Evolutionary conservation across 2,113 vertebrate species (phyloP).

Genomic region (Potamarius usumacintae): DNA sequence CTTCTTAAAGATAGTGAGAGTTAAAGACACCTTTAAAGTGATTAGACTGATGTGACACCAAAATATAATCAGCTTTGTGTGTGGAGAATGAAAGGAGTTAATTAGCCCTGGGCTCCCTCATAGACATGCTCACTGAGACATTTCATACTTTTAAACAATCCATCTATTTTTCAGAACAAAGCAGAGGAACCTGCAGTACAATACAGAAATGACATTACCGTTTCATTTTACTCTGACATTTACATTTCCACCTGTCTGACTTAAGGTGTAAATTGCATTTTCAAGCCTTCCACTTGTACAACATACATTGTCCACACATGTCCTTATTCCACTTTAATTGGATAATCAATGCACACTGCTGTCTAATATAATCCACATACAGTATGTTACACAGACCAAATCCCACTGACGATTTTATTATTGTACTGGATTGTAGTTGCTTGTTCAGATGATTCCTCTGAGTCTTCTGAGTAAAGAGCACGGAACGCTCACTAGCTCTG

Average conservation of each 20-base stretch:
- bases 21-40: slow-evolving; percentile 36
- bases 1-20: slow-evolving; percentile 43
- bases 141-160: not conserved
- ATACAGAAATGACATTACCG: not conserved
- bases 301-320: not conserved
- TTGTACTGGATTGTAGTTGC: slow-evolving; percentile 47
- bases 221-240: slow-evolving; percentile 20
- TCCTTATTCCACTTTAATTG: slow-evolving; percentile 18
- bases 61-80: slow-evolving; percentile 41
- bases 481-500: slow-evolving; percentile 5
- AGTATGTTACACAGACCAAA: slow-evolving; percentile 33
- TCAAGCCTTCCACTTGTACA: not conserved
- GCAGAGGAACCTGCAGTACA: not conserved
- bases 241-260: not conserved
- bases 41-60: slow-evolving; percentile 32
- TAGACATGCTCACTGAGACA: slow-evolving; percentile 17
- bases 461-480: slow-evolving; percentile 42
- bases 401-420: slow-evolving; percentile 46
- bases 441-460: slow-evolving; percentile 50
- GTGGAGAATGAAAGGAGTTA: not conserved
- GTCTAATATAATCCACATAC: slow-evolving; percentile 19
- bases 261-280: slow-evolving; percentile 18
- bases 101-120: not conserved
- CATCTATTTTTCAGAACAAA: not conserved
- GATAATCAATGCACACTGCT: slow-evolving; percentile 28